Evolutionary conservation across 1,140 invertebrate species (phyloP).

Genomic region (Berghia stephanieae): DNA sequence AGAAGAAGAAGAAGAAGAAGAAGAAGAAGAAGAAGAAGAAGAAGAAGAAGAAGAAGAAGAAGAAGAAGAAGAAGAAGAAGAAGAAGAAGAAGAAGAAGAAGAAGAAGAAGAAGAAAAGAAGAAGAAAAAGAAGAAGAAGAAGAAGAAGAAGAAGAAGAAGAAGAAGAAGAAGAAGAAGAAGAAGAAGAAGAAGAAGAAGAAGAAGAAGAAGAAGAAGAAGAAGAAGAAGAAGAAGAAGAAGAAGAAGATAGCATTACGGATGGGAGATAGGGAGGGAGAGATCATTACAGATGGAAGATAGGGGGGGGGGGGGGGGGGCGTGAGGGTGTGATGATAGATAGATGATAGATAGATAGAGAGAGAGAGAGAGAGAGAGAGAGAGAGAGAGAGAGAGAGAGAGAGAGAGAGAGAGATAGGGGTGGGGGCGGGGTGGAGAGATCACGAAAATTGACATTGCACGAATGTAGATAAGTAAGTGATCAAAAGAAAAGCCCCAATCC

Average conservation of each 20-base stretch:
- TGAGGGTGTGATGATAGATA: neutral
- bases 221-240: neutral
- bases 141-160: constrained; percentile 4
- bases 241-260: neutral
- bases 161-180: constrained; percentile 7
- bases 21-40: neutral
- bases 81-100: neutral
- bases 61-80: constrained; percentile 11
- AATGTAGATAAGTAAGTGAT: too few species aligned
- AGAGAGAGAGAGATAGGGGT: neutral
- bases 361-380: constrained; percentile 3
- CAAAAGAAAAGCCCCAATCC: too few species aligned
- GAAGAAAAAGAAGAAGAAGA: neutral
- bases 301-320: neutral
- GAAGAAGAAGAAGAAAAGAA: neutral
- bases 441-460: too few species aligned
- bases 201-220: neutral
- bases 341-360: neutral
- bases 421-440: neutral
- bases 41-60: constrained; percentile 1
- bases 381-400: neutral
- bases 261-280: neutral
- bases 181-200: neutral
- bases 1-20: neutral
- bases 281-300: neutral